Conservation (phyloP, 2,888 invertebrate species). For the Nomada ferruginata region DNA sequence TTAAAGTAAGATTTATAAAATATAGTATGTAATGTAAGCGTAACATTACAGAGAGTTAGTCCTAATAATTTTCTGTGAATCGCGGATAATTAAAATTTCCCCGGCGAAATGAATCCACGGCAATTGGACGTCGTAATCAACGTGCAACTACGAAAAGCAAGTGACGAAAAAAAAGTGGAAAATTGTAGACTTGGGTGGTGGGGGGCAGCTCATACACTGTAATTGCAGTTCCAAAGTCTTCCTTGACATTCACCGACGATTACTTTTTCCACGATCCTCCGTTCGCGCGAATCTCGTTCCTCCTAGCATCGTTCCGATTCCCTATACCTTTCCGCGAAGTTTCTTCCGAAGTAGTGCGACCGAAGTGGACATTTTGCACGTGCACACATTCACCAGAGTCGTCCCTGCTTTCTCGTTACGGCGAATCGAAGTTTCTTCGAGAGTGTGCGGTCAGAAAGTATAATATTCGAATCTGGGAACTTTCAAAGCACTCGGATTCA, state of each 20-base stretch:
- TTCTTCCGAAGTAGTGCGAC: conserved; percentile 13
- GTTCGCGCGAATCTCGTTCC: conserved; percentile 11
- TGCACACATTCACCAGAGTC: not conserved
- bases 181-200: too few relatives aligned
- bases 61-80: too few relatives aligned
- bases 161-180: not conserved
- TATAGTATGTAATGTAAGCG: too few relatives aligned
- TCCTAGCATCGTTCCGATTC: conserved; percentile 1
- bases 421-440: conserved; percentile 14
- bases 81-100: too few relatives aligned
- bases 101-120: not conserved
- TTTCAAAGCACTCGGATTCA: not conserved
- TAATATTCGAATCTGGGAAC: conserved; percentile 14
- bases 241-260: not conserved
- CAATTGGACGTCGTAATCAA: not conserved
- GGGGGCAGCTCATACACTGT: not conserved
- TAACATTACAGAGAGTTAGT: too few relatives aligned
- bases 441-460: conserved; percentile 11
- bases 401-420: conserved; percentile 1
- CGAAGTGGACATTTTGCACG: not conserved
- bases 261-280: conserved; percentile 7
- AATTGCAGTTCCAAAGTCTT: conserved; percentile 23
- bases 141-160: not conserved
- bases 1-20: too few relatives aligned
- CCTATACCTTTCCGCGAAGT: conserved; percentile 13